phyloP scores from a whole-genome alignment of 2,113 vertebrate genomes.

The Clarias batrachus region DNA sequence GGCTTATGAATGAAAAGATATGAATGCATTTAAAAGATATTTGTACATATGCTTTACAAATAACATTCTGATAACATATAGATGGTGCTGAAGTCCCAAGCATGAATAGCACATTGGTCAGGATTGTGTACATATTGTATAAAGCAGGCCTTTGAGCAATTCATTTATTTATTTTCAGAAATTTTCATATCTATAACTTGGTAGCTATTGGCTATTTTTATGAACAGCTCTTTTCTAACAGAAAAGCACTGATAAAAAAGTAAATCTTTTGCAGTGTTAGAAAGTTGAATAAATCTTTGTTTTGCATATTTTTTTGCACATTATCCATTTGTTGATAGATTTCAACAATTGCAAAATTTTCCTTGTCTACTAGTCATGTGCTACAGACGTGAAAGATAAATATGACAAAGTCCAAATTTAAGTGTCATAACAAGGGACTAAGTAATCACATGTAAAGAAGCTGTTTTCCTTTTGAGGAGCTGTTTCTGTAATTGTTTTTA shows the following conservation, averaged over 20 bases:
- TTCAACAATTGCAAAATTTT: not conserved
- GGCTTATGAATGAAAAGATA: not conserved
- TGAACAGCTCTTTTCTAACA: not conserved
- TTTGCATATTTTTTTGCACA: not conserved
- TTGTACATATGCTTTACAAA: not conserved
- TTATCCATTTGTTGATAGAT: not conserved
- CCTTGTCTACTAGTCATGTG: not conserved
- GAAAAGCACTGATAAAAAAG: not conserved
- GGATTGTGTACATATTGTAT: not conserved
- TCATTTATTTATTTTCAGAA: not conserved
- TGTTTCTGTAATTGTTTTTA: conserved; percentile 36
- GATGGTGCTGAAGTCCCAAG: not conserved
- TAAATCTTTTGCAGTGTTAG: not conserved
- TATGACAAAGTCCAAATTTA: not conserved
- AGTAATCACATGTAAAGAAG: not conserved
- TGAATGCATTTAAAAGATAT: not conserved
- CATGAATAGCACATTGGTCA: not conserved
- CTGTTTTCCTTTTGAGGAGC: not conserved
- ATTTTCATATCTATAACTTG: not conserved
- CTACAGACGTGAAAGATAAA: not conserved
- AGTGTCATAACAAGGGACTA: not conserved
- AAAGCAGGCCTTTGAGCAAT: not conserved
- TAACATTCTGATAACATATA: not conserved
- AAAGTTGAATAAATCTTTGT: not conserved
- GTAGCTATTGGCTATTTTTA: not conserved